A percentile compares a stretch with the other conserved stretches of the same genome.
These are phyloP conservation scores for Brachystomella parvula DNA, from an alignment of 1,140 invertebrate species.

Conservation along the genomic window DNA sequence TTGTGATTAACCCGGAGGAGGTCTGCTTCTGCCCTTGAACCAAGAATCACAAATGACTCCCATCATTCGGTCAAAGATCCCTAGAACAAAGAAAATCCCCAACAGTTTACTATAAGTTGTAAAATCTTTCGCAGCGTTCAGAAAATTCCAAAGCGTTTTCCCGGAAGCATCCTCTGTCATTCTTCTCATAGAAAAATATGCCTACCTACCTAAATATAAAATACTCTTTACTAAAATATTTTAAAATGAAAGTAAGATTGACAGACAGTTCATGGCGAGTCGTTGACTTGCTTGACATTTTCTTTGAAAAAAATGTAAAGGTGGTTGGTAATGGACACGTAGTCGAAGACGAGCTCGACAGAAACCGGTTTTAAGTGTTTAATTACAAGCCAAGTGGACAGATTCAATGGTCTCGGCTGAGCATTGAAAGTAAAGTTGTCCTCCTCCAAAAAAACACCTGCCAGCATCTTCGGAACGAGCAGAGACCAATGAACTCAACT, in stretches of 20 bases:
- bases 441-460: background rate
- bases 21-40: slow-evolving; percentile 3
- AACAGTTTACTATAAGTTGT: no score
- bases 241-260: background rate
- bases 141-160: background rate
- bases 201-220: background rate
- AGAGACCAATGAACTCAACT: slow-evolving; percentile 2
- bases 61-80: slow-evolving; percentile 7
- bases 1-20: background rate
- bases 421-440: background rate
- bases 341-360: background rate
- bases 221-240: background rate
- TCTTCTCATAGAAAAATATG: background rate
- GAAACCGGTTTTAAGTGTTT: slow-evolving; percentile 8
- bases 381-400: background rate
- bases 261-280: slow-evolving; percentile 7
- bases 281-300: slow-evolving; percentile 9
- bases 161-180: background rate
- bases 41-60: background rate
- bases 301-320: no score
- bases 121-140: background rate
- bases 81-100: background rate
- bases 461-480: background rate
- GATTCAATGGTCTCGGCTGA: no score
- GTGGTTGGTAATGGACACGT: background rate